These are phyloP conservation scores for Bemisia tabaci DNA, from an alignment of 1,140 invertebrate genomes.

Conservation along the genomic window DNA sequence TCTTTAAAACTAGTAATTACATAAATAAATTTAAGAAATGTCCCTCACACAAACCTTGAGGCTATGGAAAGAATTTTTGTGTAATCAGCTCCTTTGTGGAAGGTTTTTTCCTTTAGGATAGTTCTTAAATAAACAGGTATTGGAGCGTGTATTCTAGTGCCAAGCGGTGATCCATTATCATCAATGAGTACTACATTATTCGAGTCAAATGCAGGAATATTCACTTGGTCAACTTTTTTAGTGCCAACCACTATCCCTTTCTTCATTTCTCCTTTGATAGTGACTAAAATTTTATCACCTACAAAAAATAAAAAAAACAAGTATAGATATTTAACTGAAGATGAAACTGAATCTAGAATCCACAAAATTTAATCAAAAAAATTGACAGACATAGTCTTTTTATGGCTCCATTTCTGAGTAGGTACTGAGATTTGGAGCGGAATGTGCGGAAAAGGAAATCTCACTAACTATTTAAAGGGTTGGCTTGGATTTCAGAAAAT, in stretches of 20 bases:
- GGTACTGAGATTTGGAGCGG: too few species aligned
- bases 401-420: too few species aligned
- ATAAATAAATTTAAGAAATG: slow-evolving; percentile 1
- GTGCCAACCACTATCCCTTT: slow-evolving; percentile 89
- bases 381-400: too few species aligned
- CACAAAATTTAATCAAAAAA: too few species aligned
- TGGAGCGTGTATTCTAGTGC: slow-evolving; percentile 86
- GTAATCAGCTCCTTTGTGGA: slow-evolving; percentile 77
- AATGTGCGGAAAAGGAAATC: too few species aligned
- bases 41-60: slow-evolving; percentile 71
- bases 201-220: slow-evolving; percentile 85
- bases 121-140: slow-evolving; percentile 84
- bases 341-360: too few species aligned
- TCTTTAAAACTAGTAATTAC: too few species aligned
- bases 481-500: too few species aligned
- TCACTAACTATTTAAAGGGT: too few species aligned
- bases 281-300: slow-evolving; percentile 79
- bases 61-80: slow-evolving; percentile 90
- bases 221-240: slow-evolving; percentile 65
- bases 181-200: slow-evolving; percentile 96
- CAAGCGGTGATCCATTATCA: slow-evolving; percentile 81
- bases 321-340: background rate
- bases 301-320: slow-evolving; percentile 27
- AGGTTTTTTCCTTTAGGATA: slow-evolving; percentile 66
- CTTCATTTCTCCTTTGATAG: slow-evolving; percentile 93